Evolutionary conservation across 2,888 invertebrate genomes (phyloP), one percentile per base, ranked within the genome.

Genomic region (Auanema sp.): DNA sequence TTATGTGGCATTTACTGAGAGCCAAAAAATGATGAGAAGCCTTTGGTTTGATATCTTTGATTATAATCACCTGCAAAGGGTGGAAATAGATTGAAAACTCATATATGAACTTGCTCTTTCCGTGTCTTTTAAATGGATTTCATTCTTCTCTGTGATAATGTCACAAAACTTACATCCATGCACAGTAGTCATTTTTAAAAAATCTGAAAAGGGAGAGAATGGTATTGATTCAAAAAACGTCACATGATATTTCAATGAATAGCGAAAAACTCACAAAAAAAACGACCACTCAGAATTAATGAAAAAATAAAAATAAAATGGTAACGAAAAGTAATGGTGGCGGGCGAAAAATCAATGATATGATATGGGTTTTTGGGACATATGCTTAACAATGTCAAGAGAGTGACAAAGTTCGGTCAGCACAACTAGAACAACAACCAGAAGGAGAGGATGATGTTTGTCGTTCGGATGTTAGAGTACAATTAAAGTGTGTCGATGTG

Each of bases 21-120:
- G 85, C 83, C n/a, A 86, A 76, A 61, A 80, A 85, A 60, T 86
- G 85, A 65, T 85, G 84, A 0, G 72, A 71, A 0, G 84, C 77
- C 49, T 85, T 85, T 12, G 85, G 85, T 52, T 76, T 77, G 49
- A 83, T 83, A 71, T 86, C 85, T 52, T 72, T 67, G 66, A 86
- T 84, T 4, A 43, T 21, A 18, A 62, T 57, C 16, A 56, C 62
- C 62, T 60, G 42, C 18, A 63, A 55, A 16, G 10, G 14, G 14
- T 42, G n/a, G 12, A 58, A 55, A 33, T 21, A 18, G 4, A 47
- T 47, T 3, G 33, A 8, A 33, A 33, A 33, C 4, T 3, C 8
- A 8, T 33, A 5, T 33, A 3, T 33, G 33, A 33, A 12, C 66
- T 52, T 18, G 73, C 75, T 57, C 65, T 68, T 0, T 66, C 65